Base-by-base conservation (phyloP, 2,888 invertebrate species). In the Linnaemya vulpina region DNA sequence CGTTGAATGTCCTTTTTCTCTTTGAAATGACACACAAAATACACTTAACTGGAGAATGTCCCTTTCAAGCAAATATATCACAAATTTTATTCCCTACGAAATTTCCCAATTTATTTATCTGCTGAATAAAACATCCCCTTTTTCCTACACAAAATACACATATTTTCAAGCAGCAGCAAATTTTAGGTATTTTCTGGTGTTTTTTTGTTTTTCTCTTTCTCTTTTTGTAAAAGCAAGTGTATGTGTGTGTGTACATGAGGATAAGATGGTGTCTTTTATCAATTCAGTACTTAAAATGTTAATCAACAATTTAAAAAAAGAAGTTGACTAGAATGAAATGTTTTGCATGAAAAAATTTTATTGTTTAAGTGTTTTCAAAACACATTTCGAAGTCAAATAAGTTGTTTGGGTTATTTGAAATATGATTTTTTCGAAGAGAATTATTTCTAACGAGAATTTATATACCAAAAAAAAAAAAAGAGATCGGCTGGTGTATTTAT, bases 241-340 rank as follows among this genome's bases (percentile, higher is more conserved):
- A 25, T 1, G 2, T 30, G 2, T 53, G 53, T 17, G 60, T 5
- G 11, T 17, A 38, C 20, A 1, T 22, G 22, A 17, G 22, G n/a
- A 11, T 51, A 1, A 20, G 20, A 11, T 20, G 4, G 15, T 11
- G 17, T 17, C 17, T 35, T 1, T 17, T 38, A 62, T 35, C 62
- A 73, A 74, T 7, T 20, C 38, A 49, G 49, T 60, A 20, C 22
- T 62, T 46, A 35, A 11, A 62, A 74, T 30, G 22, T 75, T 25
- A 15, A 46, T 51, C 43, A 4, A 15, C 11, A 17, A 65, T 17
- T 15, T 11, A 38, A 17, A 30, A 5, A 5, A 51, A 51, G 63
- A 63, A 62, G 63, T 63, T 51, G 74, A 51, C 63, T n/a, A n/a
- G n/a, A n/a, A n/a, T n/a, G n/a, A n/a, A n/a, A n/a, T n/a, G n/a